Conservation (phyloP, 1,140 invertebrate species). For the Hestina assimilis region DNA sequence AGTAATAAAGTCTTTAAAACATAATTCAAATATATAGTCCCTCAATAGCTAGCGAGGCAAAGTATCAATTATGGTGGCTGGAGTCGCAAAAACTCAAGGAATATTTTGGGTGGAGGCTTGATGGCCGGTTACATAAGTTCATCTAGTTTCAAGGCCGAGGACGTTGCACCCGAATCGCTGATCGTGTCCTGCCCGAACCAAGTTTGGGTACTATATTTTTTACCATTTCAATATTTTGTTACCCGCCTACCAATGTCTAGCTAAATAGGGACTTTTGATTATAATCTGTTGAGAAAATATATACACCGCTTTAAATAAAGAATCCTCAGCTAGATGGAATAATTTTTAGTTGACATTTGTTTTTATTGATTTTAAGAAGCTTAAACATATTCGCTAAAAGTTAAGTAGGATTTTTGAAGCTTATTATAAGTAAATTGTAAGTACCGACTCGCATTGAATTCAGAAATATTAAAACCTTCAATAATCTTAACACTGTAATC, state of each 20-base stretch:
- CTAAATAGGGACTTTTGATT: neutral
- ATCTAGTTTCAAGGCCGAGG: slow-evolving; percentile 74
- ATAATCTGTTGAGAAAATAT: too few relatives aligned
- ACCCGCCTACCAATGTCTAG: slow-evolving; percentile 20
- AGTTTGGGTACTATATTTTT: slow-evolving; percentile 67
- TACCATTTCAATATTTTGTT: slow-evolving; percentile 35
- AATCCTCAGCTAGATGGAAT: too few relatives aligned
- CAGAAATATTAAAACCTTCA: neutral
- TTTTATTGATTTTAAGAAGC: too few relatives aligned
- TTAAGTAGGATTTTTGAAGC: too few relatives aligned
- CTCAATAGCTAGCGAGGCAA: slow-evolving; percentile 20
- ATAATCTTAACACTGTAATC: slow-evolving; percentile 5
- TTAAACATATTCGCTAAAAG: too few relatives aligned
- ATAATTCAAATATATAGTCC: slow-evolving; percentile 1
- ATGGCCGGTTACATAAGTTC: slow-evolving; percentile 72
- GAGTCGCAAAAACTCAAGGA: slow-evolving; percentile 68
- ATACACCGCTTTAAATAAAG: too few relatives aligned
- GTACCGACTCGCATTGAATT: neutral
- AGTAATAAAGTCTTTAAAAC: neutral
- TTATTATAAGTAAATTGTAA: neutral
- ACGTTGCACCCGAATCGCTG: slow-evolving; percentile 75
- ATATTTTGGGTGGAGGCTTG: slow-evolving; percentile 66
- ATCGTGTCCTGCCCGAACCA: slow-evolving; percentile 64
- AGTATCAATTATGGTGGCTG: slow-evolving; percentile 35
- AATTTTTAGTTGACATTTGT: too few relatives aligned